phyloP scores from a whole-genome alignment of 1,140 invertebrate species.

The Panagrolaimus sp. region DNA sequence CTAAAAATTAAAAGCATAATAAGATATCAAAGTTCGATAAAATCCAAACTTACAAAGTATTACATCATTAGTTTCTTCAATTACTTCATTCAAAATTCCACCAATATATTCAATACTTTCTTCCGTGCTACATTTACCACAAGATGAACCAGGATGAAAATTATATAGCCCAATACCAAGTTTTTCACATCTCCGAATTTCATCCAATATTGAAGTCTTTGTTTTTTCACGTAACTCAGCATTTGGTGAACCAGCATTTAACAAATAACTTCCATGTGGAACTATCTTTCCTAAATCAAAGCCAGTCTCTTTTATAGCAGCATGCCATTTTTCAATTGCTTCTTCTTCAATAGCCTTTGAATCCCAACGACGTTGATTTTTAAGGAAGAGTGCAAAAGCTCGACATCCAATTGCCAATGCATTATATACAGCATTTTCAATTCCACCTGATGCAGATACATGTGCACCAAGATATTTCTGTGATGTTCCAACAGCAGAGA shows the following conservation, averaged over 20 bases:
- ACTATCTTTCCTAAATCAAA: constrained; percentile 54
- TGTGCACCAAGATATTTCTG: constrained; percentile 62
- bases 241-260: constrained; percentile 63
- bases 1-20: too few relatives aligned
- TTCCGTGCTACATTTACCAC: constrained; percentile 58
- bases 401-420: constrained; percentile 57
- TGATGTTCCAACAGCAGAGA: constrained; percentile 51
- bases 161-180: constrained; percentile 63
- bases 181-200: constrained; percentile 61
- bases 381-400: constrained; percentile 62
- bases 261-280: constrained; percentile 63
- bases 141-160: constrained; percentile 64
- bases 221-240: constrained; percentile 61
- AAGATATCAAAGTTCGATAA: neutral
- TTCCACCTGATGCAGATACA: constrained; percentile 59
- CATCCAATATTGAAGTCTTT: constrained; percentile 60
- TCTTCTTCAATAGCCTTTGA: constrained; percentile 60
- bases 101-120: constrained; percentile 61
- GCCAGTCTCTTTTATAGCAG: constrained; percentile 52
- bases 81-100: constrained; percentile 62
- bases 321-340: constrained; percentile 59
- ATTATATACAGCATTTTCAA: constrained; percentile 44
- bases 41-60: constrained; percentile 46
- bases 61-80: constrained; percentile 59
- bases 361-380: constrained; percentile 61